A percentile compares a stretch with the other conserved stretches of the same genome.
These are phyloP conservation scores for Silvanus unidentatus DNA, from an alignment of 2,888 invertebrate species.

Conservation along the genomic window DNA sequence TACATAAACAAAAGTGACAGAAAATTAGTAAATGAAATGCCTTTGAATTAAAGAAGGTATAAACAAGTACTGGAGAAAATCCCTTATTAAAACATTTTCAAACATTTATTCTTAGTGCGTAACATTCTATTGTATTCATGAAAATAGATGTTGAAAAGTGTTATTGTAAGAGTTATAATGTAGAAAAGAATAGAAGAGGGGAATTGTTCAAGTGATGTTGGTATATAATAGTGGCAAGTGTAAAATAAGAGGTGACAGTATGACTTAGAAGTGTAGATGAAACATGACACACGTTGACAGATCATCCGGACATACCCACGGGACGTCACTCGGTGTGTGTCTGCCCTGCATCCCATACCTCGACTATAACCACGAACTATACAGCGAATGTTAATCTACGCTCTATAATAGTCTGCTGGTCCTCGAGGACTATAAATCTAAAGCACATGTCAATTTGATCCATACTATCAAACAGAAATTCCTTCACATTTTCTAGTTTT, in stretches of 20 bases:
- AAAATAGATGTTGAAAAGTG: no score
- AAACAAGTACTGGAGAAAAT: background rate
- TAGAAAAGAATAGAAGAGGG: background rate
- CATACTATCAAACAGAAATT: no score
- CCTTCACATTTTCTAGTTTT: no score
- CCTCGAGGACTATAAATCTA: no score
- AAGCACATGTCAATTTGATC: no score
- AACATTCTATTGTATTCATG: no score
- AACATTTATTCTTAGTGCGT: no score
- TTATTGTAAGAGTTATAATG: no score
- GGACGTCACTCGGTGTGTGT: conserved; percentile 19
- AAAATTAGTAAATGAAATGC: background rate
- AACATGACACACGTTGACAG: conserved; percentile 33
- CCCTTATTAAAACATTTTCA: background rate
- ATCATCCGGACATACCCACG: conserved; percentile 30
- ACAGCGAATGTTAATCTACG: conserved; percentile 1
- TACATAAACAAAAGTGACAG: conserved; percentile 1
- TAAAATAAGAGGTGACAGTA: conserved; percentile 8
- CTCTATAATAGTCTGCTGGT: background rate
- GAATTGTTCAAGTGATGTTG: conserved; percentile 1
- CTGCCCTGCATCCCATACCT: background rate
- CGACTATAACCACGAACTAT: background rate
- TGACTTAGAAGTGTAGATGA: conserved; percentile 21
- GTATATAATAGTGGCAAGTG: conserved; percentile 4
- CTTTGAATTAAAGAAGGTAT: background rate